These are phyloP conservation scores for Hapalemur alaotrensis DNA, from an alignment of 2,797 vertebrate genomes.

Conservation along the genomic window DNA sequence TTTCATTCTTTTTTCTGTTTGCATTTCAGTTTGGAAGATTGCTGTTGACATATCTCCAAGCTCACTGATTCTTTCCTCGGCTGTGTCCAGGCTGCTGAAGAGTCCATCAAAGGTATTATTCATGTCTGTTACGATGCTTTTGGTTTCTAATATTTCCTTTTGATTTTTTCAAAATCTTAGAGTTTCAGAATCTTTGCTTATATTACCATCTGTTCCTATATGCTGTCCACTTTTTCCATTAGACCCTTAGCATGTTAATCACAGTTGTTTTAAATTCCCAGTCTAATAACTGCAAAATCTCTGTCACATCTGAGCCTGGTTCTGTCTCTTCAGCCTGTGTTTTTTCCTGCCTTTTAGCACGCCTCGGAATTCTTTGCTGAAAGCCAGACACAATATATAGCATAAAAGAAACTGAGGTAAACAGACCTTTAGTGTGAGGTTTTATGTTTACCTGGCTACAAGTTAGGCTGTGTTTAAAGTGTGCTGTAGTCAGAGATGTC, in stretches of 20 bases:
- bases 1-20: not conserved
- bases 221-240: not conserved
- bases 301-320: not conserved
- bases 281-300: not conserved
- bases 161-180: not conserved
- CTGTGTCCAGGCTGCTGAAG: not conserved
- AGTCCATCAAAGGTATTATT: not conserved
- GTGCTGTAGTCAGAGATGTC: not conserved
- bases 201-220: not conserved
- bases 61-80: not conserved
- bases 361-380: not conserved
- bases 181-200: not conserved
- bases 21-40: not conserved
- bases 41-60: not conserved
- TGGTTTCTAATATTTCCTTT: not conserved
- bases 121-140: not conserved
- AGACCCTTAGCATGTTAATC: not conserved
- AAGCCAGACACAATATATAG: not conserved
- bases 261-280: not conserved
- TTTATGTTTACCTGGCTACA: not conserved
- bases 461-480: not conserved
- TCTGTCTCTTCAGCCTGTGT: not conserved
- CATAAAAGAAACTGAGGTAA: not conserved
- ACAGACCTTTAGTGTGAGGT: not conserved
- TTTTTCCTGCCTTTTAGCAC: not conserved